A percentile compares a stretch with the other conserved stretches of the same genome.
Evolutionary conservation across 2,797 vertebrate species (phyloP).

Genomic region (Gymnothorax reevesii): DNA sequence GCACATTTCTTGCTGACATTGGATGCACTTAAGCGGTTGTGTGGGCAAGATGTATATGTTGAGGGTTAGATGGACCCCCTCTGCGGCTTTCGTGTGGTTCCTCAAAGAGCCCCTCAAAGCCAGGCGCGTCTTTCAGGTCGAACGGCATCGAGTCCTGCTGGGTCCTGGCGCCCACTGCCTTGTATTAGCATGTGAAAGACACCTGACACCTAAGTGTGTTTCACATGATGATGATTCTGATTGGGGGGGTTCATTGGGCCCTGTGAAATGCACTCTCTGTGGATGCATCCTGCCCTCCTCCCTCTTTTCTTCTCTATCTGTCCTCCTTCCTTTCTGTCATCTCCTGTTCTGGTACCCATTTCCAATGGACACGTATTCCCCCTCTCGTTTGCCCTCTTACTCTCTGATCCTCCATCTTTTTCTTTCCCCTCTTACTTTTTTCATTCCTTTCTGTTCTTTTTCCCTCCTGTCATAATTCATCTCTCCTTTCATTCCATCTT

Average conservation of each 20-base stretch:
- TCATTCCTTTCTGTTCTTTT: background rate
- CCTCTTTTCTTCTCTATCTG: background rate
- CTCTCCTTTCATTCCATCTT: background rate
- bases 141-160: background rate
- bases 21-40: background rate
- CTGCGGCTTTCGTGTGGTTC: background rate
- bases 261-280: background rate
- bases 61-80: background rate
- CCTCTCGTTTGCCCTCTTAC: background rate
- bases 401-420: background rate
- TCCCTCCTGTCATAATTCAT: background rate
- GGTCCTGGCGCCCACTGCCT: background rate
- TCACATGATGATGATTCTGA: background rate
- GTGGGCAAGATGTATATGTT: background rate
- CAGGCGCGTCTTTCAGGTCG: background rate
- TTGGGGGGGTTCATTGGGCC: background rate
- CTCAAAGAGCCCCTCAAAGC: background rate
- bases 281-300: background rate
- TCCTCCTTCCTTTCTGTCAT: background rate
- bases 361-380: background rate
- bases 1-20: background rate
- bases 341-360: background rate
- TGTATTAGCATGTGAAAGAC: background rate
- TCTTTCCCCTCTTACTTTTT: constrained; percentile 14
- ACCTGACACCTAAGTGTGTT: background rate